A percentile compares a stretch with the other conserved stretches of the same genome.
Evolutionary conservation across 2,888 invertebrate genomes (phyloP).

Genomic region (Schrankia costaestrigalis): DNA sequence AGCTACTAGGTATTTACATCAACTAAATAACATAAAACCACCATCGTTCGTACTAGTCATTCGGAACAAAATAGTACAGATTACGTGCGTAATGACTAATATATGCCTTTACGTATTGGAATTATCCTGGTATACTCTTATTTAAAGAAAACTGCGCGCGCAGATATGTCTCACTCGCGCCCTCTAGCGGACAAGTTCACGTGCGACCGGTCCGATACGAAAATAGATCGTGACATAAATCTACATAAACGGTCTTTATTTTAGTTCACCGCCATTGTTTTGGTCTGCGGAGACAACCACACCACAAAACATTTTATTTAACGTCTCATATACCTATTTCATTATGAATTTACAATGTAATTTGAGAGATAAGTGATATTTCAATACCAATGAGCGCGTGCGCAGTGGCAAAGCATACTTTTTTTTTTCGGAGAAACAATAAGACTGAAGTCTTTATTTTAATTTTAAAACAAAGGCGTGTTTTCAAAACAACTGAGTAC

Average conservation of each 20-base stretch:
- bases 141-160: slow-evolving; percentile 36
- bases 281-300: slow-evolving; percentile 24
- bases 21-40: slow-evolving; percentile 16
- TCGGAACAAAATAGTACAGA: slow-evolving; percentile 24
- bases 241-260: slow-evolving; percentile 71
- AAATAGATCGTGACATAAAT: slow-evolving; percentile 77
- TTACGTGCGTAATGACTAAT: slow-evolving; percentile 33
- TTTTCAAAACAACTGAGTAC: too few relatives aligned
- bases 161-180: slow-evolving; percentile 39
- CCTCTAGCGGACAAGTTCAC: slow-evolving; percentile 60
- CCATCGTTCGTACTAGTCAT: slow-evolving; percentile 24
- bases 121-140: slow-evolving; percentile 41
- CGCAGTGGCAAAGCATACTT: background rate
- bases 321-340: slow-evolving; percentile 3
- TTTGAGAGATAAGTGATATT: slow-evolving; percentile 15
- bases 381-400: slow-evolving; percentile 1
- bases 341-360: slow-evolving; percentile 15
- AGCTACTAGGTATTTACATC: too few relatives aligned
- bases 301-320: slow-evolving; percentile 4
- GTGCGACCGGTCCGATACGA: slow-evolving; percentile 52
- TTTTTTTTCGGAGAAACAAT: slow-evolving; percentile 6
- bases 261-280: slow-evolving; percentile 55
- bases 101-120: slow-evolving; percentile 24
- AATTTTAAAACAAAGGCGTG: slow-evolving; percentile 3
- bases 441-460: slow-evolving; percentile 2